phyloP scores from a whole-genome alignment of 2,888 invertebrate genomes.

The Perizoma affinitatum region DNA sequence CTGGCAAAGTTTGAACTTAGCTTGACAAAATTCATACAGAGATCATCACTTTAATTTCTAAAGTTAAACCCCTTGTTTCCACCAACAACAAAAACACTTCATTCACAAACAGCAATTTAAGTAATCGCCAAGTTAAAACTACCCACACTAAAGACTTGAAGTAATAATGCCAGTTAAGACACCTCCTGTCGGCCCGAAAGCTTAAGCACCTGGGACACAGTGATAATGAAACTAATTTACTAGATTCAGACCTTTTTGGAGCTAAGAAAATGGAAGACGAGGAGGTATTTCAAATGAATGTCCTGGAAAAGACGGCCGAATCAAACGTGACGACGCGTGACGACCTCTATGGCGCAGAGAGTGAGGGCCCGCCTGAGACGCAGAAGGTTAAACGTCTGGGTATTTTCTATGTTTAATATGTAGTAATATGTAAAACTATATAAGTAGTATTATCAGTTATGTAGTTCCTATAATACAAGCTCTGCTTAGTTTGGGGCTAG shows the following conservation, averaged over 20 bases:
- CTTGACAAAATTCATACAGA: background rate
- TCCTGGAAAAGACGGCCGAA: background rate
- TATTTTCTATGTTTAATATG: too few species aligned
- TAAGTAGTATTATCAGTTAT: too few species aligned
- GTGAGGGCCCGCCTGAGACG: too few species aligned
- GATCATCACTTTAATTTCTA: background rate
- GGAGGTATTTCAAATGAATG: constrained; percentile 16
- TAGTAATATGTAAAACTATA: too few species aligned
- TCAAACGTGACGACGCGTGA: too few species aligned
- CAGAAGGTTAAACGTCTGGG: too few species aligned
- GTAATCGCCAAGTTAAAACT: constrained; percentile 49
- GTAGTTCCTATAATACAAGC: too few species aligned
- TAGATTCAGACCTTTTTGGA: constrained; percentile 48
- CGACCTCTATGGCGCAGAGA: too few species aligned
- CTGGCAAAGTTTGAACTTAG: too few species aligned
- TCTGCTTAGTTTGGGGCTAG: too few species aligned
- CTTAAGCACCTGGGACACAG: constrained; percentile 57
- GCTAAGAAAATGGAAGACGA: constrained; percentile 30
- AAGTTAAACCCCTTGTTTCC: background rate
- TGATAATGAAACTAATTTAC: constrained; percentile 66
- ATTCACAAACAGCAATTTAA: constrained; percentile 42
- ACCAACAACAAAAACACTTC: constrained; percentile 35
- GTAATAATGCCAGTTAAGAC: constrained; percentile 57
- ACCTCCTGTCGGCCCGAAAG: constrained; percentile 41
- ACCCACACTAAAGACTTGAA: constrained; percentile 54